Conservation (phyloP, 2,797 vertebrate genomes). For the Darevskia nairensis region DNA sequence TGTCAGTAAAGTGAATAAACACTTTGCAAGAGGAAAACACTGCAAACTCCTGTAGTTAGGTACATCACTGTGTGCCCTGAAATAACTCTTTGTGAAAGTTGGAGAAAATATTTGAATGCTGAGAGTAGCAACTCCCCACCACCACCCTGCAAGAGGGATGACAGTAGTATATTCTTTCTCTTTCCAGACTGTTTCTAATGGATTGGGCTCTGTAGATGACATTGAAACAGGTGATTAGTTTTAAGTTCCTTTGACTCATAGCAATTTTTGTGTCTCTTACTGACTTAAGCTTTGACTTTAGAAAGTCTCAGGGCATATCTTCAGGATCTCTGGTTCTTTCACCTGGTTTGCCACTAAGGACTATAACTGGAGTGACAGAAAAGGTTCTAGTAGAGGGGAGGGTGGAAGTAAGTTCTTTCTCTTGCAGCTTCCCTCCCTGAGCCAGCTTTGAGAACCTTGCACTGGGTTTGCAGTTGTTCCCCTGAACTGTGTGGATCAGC, state of each 20-base stretch:
- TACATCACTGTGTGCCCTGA: background rate
- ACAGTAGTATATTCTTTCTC: constrained; percentile 11
- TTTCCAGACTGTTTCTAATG: constrained; percentile 82
- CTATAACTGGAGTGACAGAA: background rate
- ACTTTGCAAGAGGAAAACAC: background rate
- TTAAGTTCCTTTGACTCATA: constrained; percentile 17
- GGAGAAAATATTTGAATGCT: background rate
- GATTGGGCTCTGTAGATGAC: constrained; percentile 86
- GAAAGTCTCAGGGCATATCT: background rate
- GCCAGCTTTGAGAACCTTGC: background rate
- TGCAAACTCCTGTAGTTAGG: background rate
- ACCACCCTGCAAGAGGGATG: background rate
- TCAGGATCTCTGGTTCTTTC: background rate
- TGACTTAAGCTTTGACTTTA: background rate
- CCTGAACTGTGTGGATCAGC: background rate
- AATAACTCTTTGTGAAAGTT: background rate
- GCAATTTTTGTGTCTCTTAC: background rate
- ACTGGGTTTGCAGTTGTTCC: background rate
- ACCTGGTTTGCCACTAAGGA: background rate
- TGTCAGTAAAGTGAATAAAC: background rate
- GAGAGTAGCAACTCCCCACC: background rate
- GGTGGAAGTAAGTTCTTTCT: background rate
- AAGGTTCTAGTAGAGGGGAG: background rate
- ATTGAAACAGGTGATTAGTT: constrained; percentile 83
- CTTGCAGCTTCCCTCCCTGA: background rate